phyloP scores from a whole-genome alignment of 2,888 invertebrate species.

The Drosophila monieri region DNA sequence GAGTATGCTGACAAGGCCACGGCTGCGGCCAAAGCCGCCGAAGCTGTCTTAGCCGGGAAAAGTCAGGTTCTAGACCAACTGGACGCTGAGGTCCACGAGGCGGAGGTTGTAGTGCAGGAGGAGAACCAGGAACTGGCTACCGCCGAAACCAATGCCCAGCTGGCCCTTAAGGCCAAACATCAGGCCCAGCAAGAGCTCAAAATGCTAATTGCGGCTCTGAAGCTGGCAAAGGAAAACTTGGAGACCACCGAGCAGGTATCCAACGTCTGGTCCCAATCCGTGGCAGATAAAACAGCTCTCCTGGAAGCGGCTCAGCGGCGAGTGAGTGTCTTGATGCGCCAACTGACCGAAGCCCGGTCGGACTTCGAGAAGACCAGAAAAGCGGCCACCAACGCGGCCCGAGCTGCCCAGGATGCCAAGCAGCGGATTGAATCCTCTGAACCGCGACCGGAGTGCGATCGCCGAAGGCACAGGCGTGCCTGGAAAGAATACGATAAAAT shows the following conservation, averaged over 20 bases:
- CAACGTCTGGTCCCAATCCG: slow-evolving; percentile 86
- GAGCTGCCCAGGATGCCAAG: slow-evolving; percentile 88
- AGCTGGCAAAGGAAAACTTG: slow-evolving; percentile 85
- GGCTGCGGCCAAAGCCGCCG: slow-evolving; percentile 89
- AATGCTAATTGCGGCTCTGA: slow-evolving; percentile 83
- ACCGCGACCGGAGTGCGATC: not conserved
- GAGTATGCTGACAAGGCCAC: slow-evolving; percentile 89
- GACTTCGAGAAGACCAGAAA: slow-evolving; percentile 88
- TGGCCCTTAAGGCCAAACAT: slow-evolving; percentile 86
- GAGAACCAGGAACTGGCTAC: slow-evolving; percentile 86
- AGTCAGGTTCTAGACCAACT: slow-evolving; percentile 88
- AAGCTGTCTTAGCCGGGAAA: slow-evolving; percentile 88
- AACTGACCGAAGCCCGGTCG: slow-evolving; percentile 86
- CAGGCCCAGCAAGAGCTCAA: slow-evolving; percentile 86
- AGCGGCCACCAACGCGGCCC: slow-evolving; percentile 87
- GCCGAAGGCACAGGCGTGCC: not conserved
- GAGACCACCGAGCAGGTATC: slow-evolving; percentile 86
- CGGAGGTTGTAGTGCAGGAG: slow-evolving; percentile 86
- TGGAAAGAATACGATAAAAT: not conserved
- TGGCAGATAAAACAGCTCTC: slow-evolving; percentile 87
- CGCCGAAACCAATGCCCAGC: slow-evolving; percentile 86
- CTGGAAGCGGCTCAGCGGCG: slow-evolving; percentile 87
- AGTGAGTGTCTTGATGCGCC: slow-evolving; percentile 86
- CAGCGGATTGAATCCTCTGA: slow-evolving; percentile 77
- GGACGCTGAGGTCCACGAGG: slow-evolving; percentile 88